Evolutionary conservation across 2,888 invertebrate species (phyloP).

Genomic region (Lottia scabra): DNA sequence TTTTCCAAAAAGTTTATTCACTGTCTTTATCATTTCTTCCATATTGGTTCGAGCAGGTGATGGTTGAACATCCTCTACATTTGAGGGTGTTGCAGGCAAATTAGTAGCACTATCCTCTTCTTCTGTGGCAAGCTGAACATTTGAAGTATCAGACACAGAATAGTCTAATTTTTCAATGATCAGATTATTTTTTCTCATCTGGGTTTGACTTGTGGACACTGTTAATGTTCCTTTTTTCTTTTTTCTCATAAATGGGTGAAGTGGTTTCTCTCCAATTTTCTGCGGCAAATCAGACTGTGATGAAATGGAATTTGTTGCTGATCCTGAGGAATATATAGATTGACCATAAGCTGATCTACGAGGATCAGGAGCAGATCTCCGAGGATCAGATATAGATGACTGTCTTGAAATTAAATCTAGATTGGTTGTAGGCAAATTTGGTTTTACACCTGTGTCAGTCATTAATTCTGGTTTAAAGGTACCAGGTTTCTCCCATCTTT

Average conservation of each 20-base stretch:
- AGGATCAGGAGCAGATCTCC: neutral
- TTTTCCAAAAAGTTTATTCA: constrained; percentile 14
- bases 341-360: neutral
- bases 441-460: no score
- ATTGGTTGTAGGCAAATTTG: neutral
- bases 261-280: neutral
- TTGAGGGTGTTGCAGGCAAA: neutral
- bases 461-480: no score
- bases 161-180: neutral
- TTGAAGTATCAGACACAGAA: neutral
- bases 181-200: neutral
- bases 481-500: no score
- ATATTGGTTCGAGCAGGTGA: constrained; percentile 6
- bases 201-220: neutral
- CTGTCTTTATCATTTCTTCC: constrained; percentile 16
- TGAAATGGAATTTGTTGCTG: neutral
- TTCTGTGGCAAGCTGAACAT: neutral
- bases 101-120: neutral
- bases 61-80: neutral
- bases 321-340: neutral
- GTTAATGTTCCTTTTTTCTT: neutral
- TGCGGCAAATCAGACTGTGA: neutral
- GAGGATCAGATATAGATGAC: neutral
- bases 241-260: neutral
- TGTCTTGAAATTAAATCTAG: neutral